Base-by-base conservation (phyloP, 2,797 vertebrate species). In the Siniperca scherzeri region DNA sequence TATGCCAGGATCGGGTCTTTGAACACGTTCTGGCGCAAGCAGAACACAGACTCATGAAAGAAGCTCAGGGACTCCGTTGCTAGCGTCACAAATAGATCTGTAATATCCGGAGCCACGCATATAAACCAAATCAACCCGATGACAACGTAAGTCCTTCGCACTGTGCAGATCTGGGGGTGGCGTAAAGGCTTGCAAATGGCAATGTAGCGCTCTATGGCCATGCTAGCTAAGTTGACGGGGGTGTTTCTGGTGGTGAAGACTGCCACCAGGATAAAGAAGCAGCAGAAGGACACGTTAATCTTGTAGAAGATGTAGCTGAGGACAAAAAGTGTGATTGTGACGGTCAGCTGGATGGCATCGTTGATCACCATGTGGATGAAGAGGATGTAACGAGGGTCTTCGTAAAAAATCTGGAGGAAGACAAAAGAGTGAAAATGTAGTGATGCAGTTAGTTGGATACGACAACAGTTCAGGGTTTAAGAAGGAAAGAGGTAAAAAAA, bases 351-450 rank as follows among this genome's bases (percentile, higher is more conserved):
- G 64, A 96, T 27, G 33, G 78, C 92, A 1, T 96, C 95, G 8
- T 94, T 96, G 33, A 96, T 91, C 70, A 96, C 95, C 95, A 96
- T 96, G 87, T 96, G 95, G 88, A 96, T 95, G 90, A 96, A 96
- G 30, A 96, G 95, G 85, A 96, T 95, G 86, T 96, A 96, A 25
- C 95, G 95, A 22, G 95, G 94, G 86, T 96, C 92, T n/a, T 94
- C 91, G 5, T 95, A 94, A 73, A 96, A 96, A 0, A 42, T 55
- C 91, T 94, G 82, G 2, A 44, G 44, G 72, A 50, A 38, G 25
- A 74, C 3, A 38, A 22, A 61, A 30, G 22, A 38, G 22, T 16
- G n/a, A 25, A 55, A 16, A 12, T 10, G 33, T 16, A 10, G 7
- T 10, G 48, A n/a, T 7, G 0, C 16, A 56, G 36, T 70, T 19